Base-by-base conservation (phyloP, 2,888 invertebrate species). In the Fabriciana adippe region DNA sequence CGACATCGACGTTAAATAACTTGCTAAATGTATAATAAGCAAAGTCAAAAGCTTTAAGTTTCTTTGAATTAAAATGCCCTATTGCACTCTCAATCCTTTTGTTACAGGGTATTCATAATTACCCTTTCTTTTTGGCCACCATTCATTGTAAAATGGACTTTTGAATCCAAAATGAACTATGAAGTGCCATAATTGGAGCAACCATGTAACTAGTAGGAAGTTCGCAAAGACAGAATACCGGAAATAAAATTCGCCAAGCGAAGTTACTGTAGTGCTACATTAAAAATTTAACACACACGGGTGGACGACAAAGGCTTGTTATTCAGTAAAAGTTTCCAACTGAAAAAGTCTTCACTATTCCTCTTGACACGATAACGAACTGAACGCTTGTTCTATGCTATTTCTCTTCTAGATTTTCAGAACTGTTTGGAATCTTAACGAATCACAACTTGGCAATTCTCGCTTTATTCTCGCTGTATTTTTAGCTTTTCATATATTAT, bases 291-390 rank as follows among this genome's bases (percentile, higher is more conserved):
- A 15, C 55, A 53, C 67, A 35, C 64, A 64, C 68, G 31, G 74
- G 63, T 47, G 53, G 72, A 69, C 64, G 73, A 73, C 78, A 80
- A 79, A 74, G 71, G 72, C 18, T 55, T 55, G 68, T 64, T 63
- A 64, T 72, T 67, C 68, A 65, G 65, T 75, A 72, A 73, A 74
- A 68, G 65, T 70, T 70, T 56, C 60, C 55, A 67, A 73, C 74
- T 77, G 71, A 68, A 79, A 76, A 73, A 67, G 66, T 69, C 73
- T 75, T 66, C 65, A 73, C 73, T 68, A 68, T 73, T 74, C 68
- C 71, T 75, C 75, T 79, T 75, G 79, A 75, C 75, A 71, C 70
- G 69, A 72, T 73, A 76, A 76, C 74, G 67, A 70, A 67, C 67
- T 64, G 59, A 69, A 66, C 54, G 54, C 56, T 68, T 66, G 62